A percentile compares a stretch with the other conserved stretches of the same genome.
These are phyloP conservation scores for Andrena praecox DNA, from an alignment of 2,888 invertebrate genomes.

Conservation along the genomic window DNA sequence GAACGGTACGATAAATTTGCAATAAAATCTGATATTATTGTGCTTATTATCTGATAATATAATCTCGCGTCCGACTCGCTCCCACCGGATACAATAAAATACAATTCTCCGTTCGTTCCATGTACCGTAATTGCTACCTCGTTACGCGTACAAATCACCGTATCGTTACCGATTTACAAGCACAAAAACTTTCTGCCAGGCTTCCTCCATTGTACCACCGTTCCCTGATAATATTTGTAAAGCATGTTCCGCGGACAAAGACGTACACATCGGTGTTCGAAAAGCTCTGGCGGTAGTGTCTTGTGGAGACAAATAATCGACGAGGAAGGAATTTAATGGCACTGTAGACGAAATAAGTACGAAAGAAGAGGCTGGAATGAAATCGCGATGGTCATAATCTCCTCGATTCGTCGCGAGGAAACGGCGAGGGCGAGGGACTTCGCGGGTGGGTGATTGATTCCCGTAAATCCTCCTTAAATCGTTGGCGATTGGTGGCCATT, in stretches of 20 bases:
- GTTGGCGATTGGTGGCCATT: not conserved
- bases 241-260: not conserved
- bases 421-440: not conserved
- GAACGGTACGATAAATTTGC: not conserved
- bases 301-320: not conserved
- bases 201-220: not conserved
- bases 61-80: not conserved
- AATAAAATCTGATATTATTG: not conserved
- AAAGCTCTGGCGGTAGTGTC: not conserved
- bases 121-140: not conserved
- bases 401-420: not conserved
- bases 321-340: not conserved
- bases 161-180: not conserved
- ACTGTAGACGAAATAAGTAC: not conserved
- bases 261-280: not conserved
- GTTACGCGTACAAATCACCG: not conserved
- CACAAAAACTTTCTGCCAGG: not conserved
- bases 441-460: slow-evolving; percentile 11
- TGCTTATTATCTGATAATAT: not conserved
- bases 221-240: not conserved
- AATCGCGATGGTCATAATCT: not conserved
- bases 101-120: not conserved
- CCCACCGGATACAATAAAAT: not conserved
- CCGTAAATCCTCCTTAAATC: not conserved
- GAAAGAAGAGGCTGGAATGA: not conserved